Evolutionary conservation across 2,113 vertebrate genomes (phyloP).

Genomic region (Cavia aperea): DNA sequence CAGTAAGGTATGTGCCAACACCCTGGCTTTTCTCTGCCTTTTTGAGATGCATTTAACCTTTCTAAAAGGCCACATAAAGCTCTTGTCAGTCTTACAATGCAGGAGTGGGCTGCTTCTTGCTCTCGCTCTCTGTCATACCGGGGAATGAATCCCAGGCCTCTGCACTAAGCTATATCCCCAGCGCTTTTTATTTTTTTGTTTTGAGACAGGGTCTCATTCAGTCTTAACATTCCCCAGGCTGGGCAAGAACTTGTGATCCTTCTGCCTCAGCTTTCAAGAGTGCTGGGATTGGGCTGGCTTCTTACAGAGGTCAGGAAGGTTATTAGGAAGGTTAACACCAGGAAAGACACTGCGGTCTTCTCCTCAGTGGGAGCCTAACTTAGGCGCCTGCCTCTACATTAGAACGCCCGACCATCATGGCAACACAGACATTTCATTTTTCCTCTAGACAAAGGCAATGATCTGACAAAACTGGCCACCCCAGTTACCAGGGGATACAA

Average conservation of each 20-base stretch:
- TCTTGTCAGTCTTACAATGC: background rate
- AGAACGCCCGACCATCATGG: rapidly evolving
- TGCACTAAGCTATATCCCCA: background rate
- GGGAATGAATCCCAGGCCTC: background rate
- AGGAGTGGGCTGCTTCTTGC: background rate
- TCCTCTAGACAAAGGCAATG: background rate
- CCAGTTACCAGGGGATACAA: background rate
- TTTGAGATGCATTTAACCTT: background rate
- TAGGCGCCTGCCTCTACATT: background rate
- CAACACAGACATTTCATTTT: background rate
- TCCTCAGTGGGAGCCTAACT: too few species aligned
- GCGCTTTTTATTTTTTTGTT: background rate
- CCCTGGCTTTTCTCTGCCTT: background rate
- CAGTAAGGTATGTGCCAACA: background rate
- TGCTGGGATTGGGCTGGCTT: background rate
- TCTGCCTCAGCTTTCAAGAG: background rate
- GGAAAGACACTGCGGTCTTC: rapidly evolving
- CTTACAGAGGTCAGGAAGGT: background rate
- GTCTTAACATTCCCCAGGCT: background rate
- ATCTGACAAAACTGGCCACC: background rate
- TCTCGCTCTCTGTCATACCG: background rate
- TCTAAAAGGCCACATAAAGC: background rate
- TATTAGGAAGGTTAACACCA: background rate
- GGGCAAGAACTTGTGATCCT: background rate
- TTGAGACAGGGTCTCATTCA: background rate